phyloP scores from a whole-genome alignment of 1,140 invertebrate genomes.

The Psix sp. region DNA sequence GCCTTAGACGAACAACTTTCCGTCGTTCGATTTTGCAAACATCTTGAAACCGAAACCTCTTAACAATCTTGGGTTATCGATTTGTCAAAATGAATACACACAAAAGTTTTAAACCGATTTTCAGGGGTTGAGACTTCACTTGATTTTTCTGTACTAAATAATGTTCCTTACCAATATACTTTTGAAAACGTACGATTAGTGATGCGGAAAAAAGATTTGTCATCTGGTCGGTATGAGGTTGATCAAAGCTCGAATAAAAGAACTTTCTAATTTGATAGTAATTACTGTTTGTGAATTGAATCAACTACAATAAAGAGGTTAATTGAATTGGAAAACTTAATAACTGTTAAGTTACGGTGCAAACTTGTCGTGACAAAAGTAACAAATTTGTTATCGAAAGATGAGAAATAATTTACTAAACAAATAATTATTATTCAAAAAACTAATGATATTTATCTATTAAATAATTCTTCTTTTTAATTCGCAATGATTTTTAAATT shows the following conservation, averaged over 20 bases:
- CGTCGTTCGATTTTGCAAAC: constrained; percentile 32
- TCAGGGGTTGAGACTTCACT: constrained; percentile 37
- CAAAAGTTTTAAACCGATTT: constrained; percentile 26
- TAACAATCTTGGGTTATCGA: constrained; percentile 52
- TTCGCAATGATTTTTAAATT: no score
- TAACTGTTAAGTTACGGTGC: constrained; percentile 22
- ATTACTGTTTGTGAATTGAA: constrained; percentile 37
- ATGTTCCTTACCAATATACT: constrained; percentile 31
- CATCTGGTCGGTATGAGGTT: no score
- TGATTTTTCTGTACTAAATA: constrained; percentile 45
- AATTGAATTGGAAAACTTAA: constrained; percentile 9
- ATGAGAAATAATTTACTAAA: constrained; percentile 5
- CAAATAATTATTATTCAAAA: constrained; percentile 5
- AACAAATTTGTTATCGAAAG: constrained; percentile 2
- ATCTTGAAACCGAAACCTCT: constrained; percentile 19
- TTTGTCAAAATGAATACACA: constrained; percentile 36
- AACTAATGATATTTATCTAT: not conserved
- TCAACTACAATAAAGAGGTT: not conserved
- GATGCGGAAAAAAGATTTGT: no score
- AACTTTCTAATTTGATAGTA: constrained; percentile 42
- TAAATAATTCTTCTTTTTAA: no score
- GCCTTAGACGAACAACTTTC: constrained; percentile 24
- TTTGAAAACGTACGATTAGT: constrained; percentile 28
- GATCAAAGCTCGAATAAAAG: constrained; percentile 24
- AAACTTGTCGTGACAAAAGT: not conserved